phyloP scores from a whole-genome alignment of 2,888 invertebrate genomes.

The Synergus itoensis region DNA sequence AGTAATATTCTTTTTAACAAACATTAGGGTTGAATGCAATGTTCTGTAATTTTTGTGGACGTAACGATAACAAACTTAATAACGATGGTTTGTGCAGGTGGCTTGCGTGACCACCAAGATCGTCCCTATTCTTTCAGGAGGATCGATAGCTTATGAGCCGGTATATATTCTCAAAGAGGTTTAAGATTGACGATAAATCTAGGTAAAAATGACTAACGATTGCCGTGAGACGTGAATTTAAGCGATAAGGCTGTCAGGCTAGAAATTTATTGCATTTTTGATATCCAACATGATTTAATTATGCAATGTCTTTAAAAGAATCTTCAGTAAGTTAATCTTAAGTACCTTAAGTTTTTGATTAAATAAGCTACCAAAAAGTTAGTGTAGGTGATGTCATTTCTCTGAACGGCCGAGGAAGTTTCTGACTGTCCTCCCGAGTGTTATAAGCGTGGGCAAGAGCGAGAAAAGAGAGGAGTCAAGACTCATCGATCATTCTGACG shows the following conservation, averaged over 20 bases:
- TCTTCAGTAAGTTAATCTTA: neutral
- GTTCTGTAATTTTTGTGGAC: constrained; percentile 19
- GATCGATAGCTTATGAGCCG: constrained; percentile 24
- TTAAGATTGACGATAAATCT: constrained; percentile 25
- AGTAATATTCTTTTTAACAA: constrained; percentile 6
- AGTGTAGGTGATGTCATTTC: neutral
- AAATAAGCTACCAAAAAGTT: neutral
- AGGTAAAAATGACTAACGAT: constrained; percentile 28
- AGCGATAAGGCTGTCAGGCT: constrained; percentile 12
- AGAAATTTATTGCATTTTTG: neutral
- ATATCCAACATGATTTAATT: neutral
- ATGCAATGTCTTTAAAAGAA: neutral
- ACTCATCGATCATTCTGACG: constrained; percentile 63
- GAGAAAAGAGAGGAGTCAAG: constrained; percentile 55
- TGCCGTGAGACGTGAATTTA: constrained; percentile 26
- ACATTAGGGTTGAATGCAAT: constrained; percentile 14
- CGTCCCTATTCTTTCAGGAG: constrained; percentile 23
- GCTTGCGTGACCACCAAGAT: constrained; percentile 29
- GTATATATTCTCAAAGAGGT: constrained; percentile 19
- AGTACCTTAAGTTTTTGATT: too few relatives aligned
- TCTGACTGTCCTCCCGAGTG: neutral
- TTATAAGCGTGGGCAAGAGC: constrained; percentile 8
- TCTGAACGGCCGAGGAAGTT: neutral
- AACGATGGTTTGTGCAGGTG: neutral
- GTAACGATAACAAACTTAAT: constrained; percentile 28